Evolutionary conservation across 2,888 invertebrate species (phyloP).

Genomic region (Dugesia japonica): DNA sequence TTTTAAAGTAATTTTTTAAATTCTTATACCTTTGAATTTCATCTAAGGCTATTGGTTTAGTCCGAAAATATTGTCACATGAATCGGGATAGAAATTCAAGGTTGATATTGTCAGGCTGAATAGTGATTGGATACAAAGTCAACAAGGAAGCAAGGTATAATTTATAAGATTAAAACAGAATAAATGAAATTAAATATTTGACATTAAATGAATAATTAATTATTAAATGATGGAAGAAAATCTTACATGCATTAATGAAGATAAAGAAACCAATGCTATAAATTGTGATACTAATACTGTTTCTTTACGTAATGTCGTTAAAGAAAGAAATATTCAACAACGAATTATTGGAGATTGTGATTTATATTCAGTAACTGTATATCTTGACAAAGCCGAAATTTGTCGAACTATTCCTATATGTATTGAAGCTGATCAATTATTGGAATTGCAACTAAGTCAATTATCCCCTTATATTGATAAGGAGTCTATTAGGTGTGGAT

Average conservation of each 20-base stretch:
- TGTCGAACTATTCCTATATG: conserved; percentile 35
- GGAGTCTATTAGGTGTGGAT: conserved; percentile 39
- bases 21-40: too few species aligned
- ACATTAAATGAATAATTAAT: background rate
- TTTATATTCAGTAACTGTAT: conserved; percentile 37
- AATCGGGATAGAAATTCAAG: background rate
- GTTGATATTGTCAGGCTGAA: background rate
- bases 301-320: background rate
- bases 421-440: conserved; percentile 33
- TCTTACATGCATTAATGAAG: background rate
- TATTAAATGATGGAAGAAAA: background rate
- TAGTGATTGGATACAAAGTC: background rate
- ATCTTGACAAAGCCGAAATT: conserved; percentile 40
- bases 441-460: conserved; percentile 38
- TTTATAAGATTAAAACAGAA: too few species aligned
- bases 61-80: background rate
- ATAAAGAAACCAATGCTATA: background rate
- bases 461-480: conserved; percentile 38
- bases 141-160: background rate
- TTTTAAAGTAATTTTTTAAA: too few species aligned
- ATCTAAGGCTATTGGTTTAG: too few species aligned
- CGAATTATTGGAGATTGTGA: background rate
- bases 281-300: background rate
- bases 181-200: too few species aligned
- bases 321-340: background rate